Conservation (phyloP, 2,888 invertebrate species). For the Leistus spinibarbis region DNA sequence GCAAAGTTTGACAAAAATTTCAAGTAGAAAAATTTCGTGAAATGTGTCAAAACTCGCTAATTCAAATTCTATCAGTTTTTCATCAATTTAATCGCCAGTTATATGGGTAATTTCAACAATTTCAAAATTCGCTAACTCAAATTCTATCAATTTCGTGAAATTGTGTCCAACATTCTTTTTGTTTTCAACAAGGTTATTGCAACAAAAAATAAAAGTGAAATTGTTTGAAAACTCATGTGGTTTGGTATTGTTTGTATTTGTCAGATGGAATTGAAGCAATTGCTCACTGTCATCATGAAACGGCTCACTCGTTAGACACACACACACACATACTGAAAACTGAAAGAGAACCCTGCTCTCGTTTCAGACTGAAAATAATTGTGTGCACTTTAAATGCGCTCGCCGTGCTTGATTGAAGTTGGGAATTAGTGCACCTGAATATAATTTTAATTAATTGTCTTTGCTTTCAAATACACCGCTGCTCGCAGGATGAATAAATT, state of each 20-base stretch:
- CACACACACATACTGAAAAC: background rate
- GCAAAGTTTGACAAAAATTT: too few species aligned
- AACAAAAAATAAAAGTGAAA: background rate
- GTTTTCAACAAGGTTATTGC: background rate
- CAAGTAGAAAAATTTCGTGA: too few species aligned
- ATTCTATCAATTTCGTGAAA: too few species aligned
- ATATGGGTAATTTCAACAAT: too few species aligned
- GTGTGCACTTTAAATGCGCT: slow-evolving; percentile 1
- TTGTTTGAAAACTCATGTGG: background rate
- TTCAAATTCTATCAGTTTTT: too few species aligned
- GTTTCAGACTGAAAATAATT: background rate
- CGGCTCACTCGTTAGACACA: slow-evolving; percentile 2
- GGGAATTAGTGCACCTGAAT: slow-evolving; percentile 17
- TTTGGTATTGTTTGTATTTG: slow-evolving; percentile 3
- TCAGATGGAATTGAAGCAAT: slow-evolving; percentile 3
- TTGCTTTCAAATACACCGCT: background rate
- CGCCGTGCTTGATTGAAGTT: background rate
- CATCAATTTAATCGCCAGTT: too few species aligned
- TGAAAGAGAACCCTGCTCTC: background rate
- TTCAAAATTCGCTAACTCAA: too few species aligned
- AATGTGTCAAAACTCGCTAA: too few species aligned
- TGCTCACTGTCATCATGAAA: background rate
- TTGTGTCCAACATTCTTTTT: too few species aligned
- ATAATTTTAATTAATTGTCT: slow-evolving; percentile 30
- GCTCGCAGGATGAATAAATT: background rate